Conservation (phyloP, 2,113 vertebrate species). For the Puntigrus tetrazona region DNA sequence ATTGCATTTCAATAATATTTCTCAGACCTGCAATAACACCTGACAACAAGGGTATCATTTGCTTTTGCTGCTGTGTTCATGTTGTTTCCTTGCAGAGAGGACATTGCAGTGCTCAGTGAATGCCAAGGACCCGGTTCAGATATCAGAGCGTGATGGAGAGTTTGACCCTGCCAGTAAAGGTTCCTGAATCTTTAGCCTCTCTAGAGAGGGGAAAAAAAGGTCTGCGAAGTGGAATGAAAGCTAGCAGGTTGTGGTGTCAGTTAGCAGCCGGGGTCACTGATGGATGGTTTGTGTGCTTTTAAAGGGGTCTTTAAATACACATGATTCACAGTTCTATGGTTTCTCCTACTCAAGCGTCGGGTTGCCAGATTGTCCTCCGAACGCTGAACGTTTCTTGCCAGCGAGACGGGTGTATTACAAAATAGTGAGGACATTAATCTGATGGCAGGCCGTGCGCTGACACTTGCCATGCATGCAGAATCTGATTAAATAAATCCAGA, state of each 20-base stretch:
- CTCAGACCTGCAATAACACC: not conserved
- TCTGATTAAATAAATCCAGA: conserved; percentile 26
- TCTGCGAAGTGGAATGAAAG: not conserved
- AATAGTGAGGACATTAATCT: conserved; percentile 43
- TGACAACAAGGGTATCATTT: not conserved
- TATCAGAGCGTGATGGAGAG: not conserved
- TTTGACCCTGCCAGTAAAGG: conserved; percentile 17
- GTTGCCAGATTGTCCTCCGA: conserved; percentile 29
- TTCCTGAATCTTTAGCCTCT: conserved; percentile 10
- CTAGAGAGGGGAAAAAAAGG: conserved; percentile 1
- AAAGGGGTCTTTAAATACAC: not conserved
- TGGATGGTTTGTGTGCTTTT: conserved; percentile 9
- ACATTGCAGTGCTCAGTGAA: not conserved
- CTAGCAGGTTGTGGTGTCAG: conserved; percentile 6
- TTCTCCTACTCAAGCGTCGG: conserved; percentile 31
- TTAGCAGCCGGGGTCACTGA: conserved; percentile 17
- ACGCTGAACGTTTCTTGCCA: conserved; percentile 12
- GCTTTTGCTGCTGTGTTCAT: not conserved
- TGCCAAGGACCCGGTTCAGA: conserved; percentile 15
- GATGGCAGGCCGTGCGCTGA: conserved; percentile 16
- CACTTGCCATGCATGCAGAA: conserved; percentile 23
- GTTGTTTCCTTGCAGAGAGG: not conserved
- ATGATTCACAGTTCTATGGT: conserved; percentile 36
- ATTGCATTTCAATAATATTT: not conserved
- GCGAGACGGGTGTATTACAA: conserved; percentile 32